These are phyloP conservation scores for Labia minor DNA, from an alignment of 2,888 invertebrate species.

Conservation along the genomic window DNA sequence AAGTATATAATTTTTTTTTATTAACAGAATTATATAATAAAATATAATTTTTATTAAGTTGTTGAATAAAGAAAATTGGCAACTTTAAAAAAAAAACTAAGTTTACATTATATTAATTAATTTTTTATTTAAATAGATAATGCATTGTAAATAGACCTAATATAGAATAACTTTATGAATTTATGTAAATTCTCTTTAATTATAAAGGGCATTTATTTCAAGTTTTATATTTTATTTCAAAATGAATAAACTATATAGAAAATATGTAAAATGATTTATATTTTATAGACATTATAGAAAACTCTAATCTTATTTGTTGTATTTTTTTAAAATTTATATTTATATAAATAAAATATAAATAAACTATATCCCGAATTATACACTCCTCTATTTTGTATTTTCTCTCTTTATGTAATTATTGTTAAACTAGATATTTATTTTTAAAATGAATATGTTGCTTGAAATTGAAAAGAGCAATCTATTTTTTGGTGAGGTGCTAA, in stretches of 20 bases:
- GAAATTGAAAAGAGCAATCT: neutral
- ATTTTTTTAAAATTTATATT: slow-evolving; percentile 16
- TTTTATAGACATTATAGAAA: no score
- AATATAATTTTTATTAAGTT: no score
- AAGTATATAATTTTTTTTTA: no score
- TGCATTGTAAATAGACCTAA: no score
- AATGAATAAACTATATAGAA: neutral
- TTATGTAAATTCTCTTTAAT: neutral
- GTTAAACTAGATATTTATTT: neutral
- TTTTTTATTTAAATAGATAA: no score
- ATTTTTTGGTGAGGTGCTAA: slow-evolving; percentile 5
- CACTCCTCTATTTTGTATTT: no score
- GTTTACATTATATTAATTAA: no score
- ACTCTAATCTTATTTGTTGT: slow-evolving; percentile 16
- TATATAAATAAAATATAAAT: slow-evolving; percentile 15
- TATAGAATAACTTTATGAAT: no score
- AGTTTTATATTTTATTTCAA: slow-evolving; percentile 8
- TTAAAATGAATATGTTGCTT: neutral
- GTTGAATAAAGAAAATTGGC: no score
- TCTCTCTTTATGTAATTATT: neutral
- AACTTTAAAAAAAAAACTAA: no score
- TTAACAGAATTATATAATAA: no score
- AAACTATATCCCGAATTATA: neutral
- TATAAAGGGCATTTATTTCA: slow-evolving; percentile 15
- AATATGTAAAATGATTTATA: neutral